Base-by-base conservation (phyloP, 2,888 invertebrate species). In the Spodoptera littoralis region DNA sequence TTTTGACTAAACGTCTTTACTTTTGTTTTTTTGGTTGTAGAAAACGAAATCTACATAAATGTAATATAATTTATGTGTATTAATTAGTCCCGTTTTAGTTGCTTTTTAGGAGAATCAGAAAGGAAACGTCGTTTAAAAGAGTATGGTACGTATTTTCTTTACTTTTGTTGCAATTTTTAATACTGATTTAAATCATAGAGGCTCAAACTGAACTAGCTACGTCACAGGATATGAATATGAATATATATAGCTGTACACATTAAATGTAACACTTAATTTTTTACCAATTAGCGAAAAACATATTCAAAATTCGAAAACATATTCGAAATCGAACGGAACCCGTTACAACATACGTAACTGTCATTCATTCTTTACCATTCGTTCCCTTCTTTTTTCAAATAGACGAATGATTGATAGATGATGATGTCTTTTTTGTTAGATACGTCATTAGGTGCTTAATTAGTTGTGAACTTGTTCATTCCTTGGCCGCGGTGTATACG, bases 401-500 rank as follows among this genome's bases (percentile, higher is more conserved):
- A 90, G 89, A 87, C 77, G 88, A 88, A 91, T 93, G 92, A 92
- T 92, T 92, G 92, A 93, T 92, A 90, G 91, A 87, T 86, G 83
- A 78, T 91, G 91, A 91, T 90, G 92, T 91, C 90, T 92, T 91
- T 92, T 92, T 93, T 92, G 90, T 91, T 81, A 75, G 86, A 89
- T 84, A 77, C 86, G 86, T 92, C 92, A 93, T 92, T 93, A 93
- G 88, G 73, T 83, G 87, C 89, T 90, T 93, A 92, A 93, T 93
- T 92, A 93, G 88, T 89, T 89, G 91, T 92, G 89, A 91, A 91
- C 85, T 90, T 87, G 86, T 89, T 92, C 90, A 90, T 92, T 92
- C 90, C 92, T 89, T 88, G 80, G 81, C 82, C 72, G 64, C 73
- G 73, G 77, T 72, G 77, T 47, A 57, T 63, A 42, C 49, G 47